Base-by-base conservation (phyloP, 2,797 vertebrate genomes). In the Benthosema pterotum region DNA sequence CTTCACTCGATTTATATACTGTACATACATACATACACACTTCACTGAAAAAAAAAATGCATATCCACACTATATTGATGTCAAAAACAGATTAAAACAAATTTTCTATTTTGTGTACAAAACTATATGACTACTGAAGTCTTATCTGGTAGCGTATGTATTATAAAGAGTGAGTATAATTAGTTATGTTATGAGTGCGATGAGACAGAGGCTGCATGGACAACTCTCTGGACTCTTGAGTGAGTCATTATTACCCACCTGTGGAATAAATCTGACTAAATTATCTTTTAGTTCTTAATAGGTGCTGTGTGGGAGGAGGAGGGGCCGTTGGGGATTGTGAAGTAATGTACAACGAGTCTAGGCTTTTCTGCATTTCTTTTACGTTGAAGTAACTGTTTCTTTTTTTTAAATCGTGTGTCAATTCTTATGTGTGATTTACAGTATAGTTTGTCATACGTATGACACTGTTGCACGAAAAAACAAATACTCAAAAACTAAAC, bases 71-170 rank as follows among this genome's bases (percentile, higher is more conserved):
- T 83, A 77, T 83, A 72, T 78, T 78, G 69, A 88, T 87, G 84
- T 88, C 79, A 80, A 81, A 79, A 57, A 80, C 65, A 78, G 72
- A 89, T 74, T n/a, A n/a, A n/a, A n/a, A 76, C 72, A 83, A 80
- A 79, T 88, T 89, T 88, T 88, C 72, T 89, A 85, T 86, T 87
- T 84, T 84, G 75, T 79, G 74, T 74, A 71, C 75, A 69, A 82
- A 80, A 84, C 85, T 75, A 69, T 87, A 75, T 83, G 75, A 79
- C 64, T 65, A 60, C 60, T 78, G 63, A 75, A 32, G 73, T 63
- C 75, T 52, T 51, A 57, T 77, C 3, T 72, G 66, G 58, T 80
- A n/a, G 69, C 70, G 71, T 88, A 57, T 80, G 67, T 77, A 46
- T 79, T 76, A 80, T 70, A 70, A 46, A 75, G 74, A 75, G 79